Base-by-base conservation (phyloP, 2,888 invertebrate genomes). In the Colletes collaris region DNA sequence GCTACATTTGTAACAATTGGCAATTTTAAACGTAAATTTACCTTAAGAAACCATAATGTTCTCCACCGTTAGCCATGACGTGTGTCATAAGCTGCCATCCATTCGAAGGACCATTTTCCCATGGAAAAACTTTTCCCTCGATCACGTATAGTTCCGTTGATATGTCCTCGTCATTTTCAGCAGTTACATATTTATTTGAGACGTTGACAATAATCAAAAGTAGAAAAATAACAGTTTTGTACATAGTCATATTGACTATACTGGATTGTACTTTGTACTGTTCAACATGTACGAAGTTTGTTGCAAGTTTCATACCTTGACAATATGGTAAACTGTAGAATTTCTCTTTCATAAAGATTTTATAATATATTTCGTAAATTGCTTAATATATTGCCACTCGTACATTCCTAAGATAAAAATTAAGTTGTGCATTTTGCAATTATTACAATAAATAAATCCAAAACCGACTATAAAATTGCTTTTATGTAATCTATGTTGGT, bases 41-140 rank as follows among this genome's bases (percentile, higher is more conserved):
- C 95, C 93, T 94, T 16, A 99, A 94, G 92, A 98, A 98, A 64
- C 97, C 98, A 86, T 97, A 95, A 91, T 96, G 96, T 92, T 98
- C 97, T 16, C 98, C 98, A 10, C 97, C 97, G 92, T 98, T 98
- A 7, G 98, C 96, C 91, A 97, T 95, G 27, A 98, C 94, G 84
- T 96, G 95, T 0, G 97, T 97, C 86, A 96, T 95, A 8, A 95
- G 94, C 91, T 97, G 96, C 97, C 97, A 98, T 87, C 95, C 95
- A 6, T 93, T 93, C 11, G 93, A 91, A 63, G 94, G 94, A 65
- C 93, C 93, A 58, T 95, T 94, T 86, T 97, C 97, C 44, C 96
- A 95, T 0, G 97, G 95, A 92, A 96, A 96, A 4, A 97, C 96
- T 93, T 96, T 95, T 35, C 97, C 97, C 93, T 97, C 97, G 60